A percentile compares a stretch with the other conserved stretches of the same genome.
phyloP scores from a whole-genome alignment of 1,140 invertebrate species.

The Pachypsylla venusta region DNA sequence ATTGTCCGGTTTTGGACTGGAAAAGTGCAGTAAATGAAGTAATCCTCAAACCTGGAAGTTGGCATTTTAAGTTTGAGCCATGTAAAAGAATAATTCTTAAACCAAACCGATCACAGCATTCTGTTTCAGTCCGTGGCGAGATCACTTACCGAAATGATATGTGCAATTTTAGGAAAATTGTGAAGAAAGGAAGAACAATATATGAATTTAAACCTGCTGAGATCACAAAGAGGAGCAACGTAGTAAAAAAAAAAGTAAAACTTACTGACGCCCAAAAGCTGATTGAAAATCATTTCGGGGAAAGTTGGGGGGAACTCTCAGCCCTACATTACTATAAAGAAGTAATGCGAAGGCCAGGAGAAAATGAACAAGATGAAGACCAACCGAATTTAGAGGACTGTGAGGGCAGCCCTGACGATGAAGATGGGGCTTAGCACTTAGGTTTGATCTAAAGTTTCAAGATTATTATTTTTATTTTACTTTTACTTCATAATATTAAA shows the following conservation, averaged over 20 bases:
- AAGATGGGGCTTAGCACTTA: not conserved
- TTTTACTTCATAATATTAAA: not conserved
- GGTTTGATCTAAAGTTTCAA: not conserved
- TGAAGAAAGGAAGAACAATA: not conserved
- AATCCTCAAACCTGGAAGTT: conserved; percentile 6
- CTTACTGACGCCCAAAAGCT: not conserved
- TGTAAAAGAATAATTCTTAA: conserved; percentile 18
- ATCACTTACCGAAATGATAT: not conserved
- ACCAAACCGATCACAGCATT: conserved; percentile 10
- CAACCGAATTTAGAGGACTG: not conserved
- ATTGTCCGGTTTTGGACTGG: conserved; percentile 15
- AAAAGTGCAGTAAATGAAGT: conserved; percentile 10
- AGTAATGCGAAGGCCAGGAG: not conserved
- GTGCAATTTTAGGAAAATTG: not conserved
- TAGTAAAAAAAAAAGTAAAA: not conserved
- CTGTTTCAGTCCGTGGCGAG: conserved; percentile 16
- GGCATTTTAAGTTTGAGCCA: conserved; percentile 19
- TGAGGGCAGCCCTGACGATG: not conserved
- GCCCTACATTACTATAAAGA: not conserved
- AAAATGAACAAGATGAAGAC: not conserved
- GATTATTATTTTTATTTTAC: not conserved
- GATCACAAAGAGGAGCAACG: not conserved
- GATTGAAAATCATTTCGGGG: not conserved
- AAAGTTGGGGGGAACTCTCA: not conserved
- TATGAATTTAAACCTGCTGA: not conserved